These are phyloP conservation scores for Sycophila texana DNA, from an alignment of 2,888 invertebrate species.

Conservation along the genomic window DNA sequence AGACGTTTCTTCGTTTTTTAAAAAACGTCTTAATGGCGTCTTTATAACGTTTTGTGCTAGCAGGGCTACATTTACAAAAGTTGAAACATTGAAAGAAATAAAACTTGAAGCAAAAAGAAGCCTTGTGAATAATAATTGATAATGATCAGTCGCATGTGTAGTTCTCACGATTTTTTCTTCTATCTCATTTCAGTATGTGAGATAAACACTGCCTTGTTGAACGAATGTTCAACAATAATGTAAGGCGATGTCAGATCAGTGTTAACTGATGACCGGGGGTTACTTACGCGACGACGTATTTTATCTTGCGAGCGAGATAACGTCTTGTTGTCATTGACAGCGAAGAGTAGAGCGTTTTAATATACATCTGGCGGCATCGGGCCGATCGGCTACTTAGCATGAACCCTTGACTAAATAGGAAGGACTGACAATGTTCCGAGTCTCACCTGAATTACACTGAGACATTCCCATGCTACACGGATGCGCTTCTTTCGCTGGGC, in stretches of 20 bases:
- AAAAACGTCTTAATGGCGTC: too few relatives aligned
- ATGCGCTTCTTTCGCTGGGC: not conserved
- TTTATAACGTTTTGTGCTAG: too few relatives aligned
- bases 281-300: not conserved
- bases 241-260: not conserved
- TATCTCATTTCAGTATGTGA: not conserved
- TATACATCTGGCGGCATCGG: not conserved
- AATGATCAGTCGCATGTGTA: too few relatives aligned
- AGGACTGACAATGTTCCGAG: not conserved
- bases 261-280: conserved; percentile 20
- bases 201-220: not conserved
- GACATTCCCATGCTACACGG: not conserved
- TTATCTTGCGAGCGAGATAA: conserved; percentile 5
- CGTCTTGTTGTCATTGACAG: conserved; percentile 6
- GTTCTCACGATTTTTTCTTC: too few relatives aligned
- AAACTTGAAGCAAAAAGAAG: too few relatives aligned
- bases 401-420: not conserved
- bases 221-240: not conserved
- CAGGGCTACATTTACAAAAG: too few relatives aligned
- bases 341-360: not conserved
- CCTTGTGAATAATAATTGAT: too few relatives aligned
- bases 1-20: too few relatives aligned
- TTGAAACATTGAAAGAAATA: too few relatives aligned
- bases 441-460: conserved; percentile 21
- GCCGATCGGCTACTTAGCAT: not conserved